These are phyloP conservation scores for Smutsia temminckii DNA, from an alignment of 2,797 vertebrate genomes.

Conservation along the genomic window DNA sequence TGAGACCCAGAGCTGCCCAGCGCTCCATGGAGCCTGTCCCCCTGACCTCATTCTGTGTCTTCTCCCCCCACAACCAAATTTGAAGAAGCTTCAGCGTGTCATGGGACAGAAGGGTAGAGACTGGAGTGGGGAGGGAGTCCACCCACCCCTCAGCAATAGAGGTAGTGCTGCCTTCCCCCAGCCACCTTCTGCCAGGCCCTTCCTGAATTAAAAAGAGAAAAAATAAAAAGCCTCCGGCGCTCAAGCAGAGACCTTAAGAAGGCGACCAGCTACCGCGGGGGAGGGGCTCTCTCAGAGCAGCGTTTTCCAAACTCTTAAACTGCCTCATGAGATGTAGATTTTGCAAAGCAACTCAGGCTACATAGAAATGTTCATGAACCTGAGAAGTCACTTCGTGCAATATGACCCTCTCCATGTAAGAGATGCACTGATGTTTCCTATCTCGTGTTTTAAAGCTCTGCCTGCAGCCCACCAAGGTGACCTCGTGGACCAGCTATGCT, in stretches of 20 bases:
- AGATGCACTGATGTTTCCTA: background rate
- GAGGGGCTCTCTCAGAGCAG: background rate
- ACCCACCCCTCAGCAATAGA: background rate
- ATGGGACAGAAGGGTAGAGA: background rate
- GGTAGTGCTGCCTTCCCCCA: no score
- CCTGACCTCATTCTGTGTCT: background rate
- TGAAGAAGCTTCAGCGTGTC: background rate
- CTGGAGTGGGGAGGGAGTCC: background rate
- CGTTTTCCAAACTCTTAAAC: background rate
- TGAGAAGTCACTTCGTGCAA: background rate
- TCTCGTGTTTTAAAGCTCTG: background rate
- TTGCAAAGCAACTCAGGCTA: background rate
- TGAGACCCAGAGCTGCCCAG: background rate
- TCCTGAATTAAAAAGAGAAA: background rate
- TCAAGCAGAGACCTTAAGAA: background rate
- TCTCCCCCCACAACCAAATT: background rate
- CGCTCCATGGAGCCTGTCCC: rapidly evolving
- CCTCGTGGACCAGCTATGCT: rapidly evolving
- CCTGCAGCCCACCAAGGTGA: background rate
- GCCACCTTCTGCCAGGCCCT: no score
- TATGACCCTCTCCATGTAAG: background rate
- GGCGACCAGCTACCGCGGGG: no score
- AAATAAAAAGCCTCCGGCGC: background rate
- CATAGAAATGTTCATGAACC: background rate
- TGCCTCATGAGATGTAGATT: background rate